A percentile compares a stretch with the other conserved stretches of the same genome.
phyloP scores from a whole-genome alignment of 2,888 invertebrate genomes.

The Hypomecis punctinalis region DNA sequence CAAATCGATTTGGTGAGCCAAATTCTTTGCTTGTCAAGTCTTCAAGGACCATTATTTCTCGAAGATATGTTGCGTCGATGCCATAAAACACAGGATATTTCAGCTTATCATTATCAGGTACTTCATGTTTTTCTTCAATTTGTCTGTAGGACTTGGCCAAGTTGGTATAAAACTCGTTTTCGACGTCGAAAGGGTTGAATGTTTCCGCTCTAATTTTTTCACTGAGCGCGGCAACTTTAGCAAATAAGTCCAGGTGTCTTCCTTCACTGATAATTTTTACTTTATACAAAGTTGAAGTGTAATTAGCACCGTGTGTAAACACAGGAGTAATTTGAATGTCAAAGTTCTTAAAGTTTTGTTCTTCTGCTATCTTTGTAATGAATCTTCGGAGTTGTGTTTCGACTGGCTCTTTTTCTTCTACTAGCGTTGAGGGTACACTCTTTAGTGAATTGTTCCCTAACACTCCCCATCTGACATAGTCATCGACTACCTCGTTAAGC shows the following conservation, averaged over 20 bases:
- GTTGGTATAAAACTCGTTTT: background rate
- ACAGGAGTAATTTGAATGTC: constrained; percentile 1
- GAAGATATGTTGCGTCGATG: background rate
- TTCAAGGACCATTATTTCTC: background rate
- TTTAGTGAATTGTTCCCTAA: background rate
- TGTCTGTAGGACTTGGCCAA: background rate
- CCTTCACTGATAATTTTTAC: background rate
- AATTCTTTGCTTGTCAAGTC: background rate
- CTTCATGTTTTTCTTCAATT: background rate
- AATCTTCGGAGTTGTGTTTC: background rate
- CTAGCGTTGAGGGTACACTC: background rate
- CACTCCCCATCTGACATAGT: background rate
- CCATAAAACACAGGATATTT: background rate
- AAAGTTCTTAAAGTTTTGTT: background rate
- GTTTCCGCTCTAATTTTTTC: background rate
- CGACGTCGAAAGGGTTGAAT: background rate
- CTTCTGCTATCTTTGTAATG: constrained; percentile 3
- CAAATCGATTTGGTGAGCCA: background rate
- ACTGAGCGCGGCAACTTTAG: background rate
- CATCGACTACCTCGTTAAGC: background rate
- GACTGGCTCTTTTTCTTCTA: background rate
- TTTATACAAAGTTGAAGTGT: background rate
- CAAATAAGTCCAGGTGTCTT: background rate
- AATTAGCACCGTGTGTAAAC: background rate
- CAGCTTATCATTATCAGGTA: background rate